These are phyloP conservation scores for Lamellibrachia satsuma DNA, from an alignment of 2,888 invertebrate genomes.

Conservation along the genomic window DNA sequence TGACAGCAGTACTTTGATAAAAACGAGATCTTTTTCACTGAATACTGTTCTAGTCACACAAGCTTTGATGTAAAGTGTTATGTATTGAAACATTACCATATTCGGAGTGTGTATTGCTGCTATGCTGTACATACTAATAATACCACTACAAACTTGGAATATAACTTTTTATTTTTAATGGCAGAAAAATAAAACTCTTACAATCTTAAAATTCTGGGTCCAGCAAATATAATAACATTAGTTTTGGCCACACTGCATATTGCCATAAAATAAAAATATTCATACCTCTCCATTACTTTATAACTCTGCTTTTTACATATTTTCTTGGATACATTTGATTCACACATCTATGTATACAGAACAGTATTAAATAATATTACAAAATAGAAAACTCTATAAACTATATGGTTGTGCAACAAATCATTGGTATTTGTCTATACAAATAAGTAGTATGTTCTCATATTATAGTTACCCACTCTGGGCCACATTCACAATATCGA, in stretches of 20 bases:
- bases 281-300: background rate
- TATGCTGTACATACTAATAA: background rate
- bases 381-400: constrained; percentile 52
- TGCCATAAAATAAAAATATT: constrained; percentile 17
- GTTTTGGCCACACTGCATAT: constrained; percentile 38
- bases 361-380: constrained; percentile 48
- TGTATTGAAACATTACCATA: background rate
- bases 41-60: background rate
- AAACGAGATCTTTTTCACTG: background rate
- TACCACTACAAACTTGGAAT: background rate
- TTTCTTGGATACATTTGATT: constrained; percentile 18
- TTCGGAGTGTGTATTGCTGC: background rate
- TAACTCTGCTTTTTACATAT: constrained; percentile 17
- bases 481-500: constrained; percentile 37
- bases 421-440: constrained; percentile 40
- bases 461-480: constrained; percentile 30
- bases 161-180: constrained; percentile 47
- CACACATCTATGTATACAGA: constrained; percentile 43
- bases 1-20: background rate
- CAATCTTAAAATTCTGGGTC: constrained; percentile 50
- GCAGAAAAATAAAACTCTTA: constrained; percentile 61
- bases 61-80: background rate
- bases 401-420: constrained; percentile 43
- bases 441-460: constrained; percentile 38
- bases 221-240: constrained; percentile 53